A percentile compares a stretch with the other conserved stretches of the same genome.
Evolutionary conservation across 1,140 invertebrate species (phyloP).

Genomic region (Drosophila cardini): DNA sequence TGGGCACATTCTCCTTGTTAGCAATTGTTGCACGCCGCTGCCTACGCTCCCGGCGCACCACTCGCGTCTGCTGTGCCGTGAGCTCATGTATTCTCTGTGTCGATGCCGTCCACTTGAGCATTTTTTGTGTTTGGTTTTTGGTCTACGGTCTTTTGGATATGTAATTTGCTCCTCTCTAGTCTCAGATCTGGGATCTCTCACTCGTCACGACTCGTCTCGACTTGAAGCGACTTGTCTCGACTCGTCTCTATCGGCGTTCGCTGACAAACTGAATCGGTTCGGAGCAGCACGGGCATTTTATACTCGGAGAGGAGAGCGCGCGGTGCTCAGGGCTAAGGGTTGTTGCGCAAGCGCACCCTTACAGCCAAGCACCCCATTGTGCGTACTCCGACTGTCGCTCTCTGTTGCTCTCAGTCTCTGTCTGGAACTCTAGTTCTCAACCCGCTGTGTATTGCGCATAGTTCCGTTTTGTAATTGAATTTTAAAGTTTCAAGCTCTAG

Average conservation of each 20-base stretch:
- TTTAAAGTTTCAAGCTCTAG: background rate
- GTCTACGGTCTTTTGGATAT: slow-evolving; percentile 2
- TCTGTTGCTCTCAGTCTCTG: slow-evolving; percentile 6
- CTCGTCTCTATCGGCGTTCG: slow-evolving; percentile 59
- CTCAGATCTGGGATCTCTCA: slow-evolving; percentile 10
- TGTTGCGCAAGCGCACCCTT: slow-evolving; percentile 74
- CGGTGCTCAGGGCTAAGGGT: slow-evolving; percentile 64
- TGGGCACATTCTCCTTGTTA: slow-evolving; percentile 67
- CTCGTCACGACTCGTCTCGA: background rate
- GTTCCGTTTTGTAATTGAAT: background rate
- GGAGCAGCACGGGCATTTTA: slow-evolving; percentile 59
- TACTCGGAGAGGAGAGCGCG: slow-evolving; percentile 40
- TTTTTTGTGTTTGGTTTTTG: slow-evolving; percentile 33
- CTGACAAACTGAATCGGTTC: slow-evolving; percentile 81
- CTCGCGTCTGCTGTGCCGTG: slow-evolving; percentile 36
- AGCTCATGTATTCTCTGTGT: slow-evolving; percentile 34
- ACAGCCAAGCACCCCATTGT: slow-evolving; percentile 40
- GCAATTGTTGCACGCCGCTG: slow-evolving; percentile 54
- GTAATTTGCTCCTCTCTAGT: slow-evolving; percentile 17
- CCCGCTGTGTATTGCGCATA: no score
- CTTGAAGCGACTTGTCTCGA: slow-evolving; percentile 32
- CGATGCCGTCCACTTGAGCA: slow-evolving; percentile 82
- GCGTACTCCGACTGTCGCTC: slow-evolving; percentile 11
- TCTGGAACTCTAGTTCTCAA: background rate
- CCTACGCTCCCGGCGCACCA: slow-evolving; percentile 11